Evolutionary conservation across 2,888 invertebrate genomes (phyloP).

Genomic region (Heliconius hortense): DNA sequence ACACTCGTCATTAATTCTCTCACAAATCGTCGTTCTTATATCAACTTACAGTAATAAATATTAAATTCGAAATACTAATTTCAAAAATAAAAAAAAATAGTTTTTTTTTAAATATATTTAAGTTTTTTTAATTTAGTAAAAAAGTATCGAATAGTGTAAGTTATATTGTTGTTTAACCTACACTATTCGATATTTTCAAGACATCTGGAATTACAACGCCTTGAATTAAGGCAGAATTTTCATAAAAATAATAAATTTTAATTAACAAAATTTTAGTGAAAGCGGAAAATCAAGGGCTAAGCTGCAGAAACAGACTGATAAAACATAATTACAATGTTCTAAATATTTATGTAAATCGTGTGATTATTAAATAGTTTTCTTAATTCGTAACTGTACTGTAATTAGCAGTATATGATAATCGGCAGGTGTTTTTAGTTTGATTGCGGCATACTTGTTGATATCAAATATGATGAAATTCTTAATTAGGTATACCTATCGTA

Average conservation of each 20-base stretch:
- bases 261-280: constrained; percentile 14
- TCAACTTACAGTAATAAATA: no score
- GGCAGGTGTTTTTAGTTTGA: constrained; percentile 29
- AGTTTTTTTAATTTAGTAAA: background rate
- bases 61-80: no score
- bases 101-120: no score
- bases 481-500: constrained; percentile 1
- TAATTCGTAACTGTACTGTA: constrained; percentile 19
- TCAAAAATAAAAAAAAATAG: no score
- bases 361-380: constrained; percentile 12
- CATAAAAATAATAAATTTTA: background rate
- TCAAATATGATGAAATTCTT: constrained; percentile 14
- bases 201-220: background rate
- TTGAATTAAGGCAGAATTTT: background rate
- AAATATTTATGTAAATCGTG: constrained; percentile 22
- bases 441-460: constrained; percentile 11
- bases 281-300: constrained; percentile 9
- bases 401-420: constrained; percentile 34
- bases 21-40: no score
- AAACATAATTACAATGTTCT: background rate
- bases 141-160: no score
- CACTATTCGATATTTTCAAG: background rate
- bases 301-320: constrained; percentile 1
- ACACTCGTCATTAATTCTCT: no score
- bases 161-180: no score